Base-by-base conservation (phyloP, 2,797 vertebrate genomes). In the Chrysocyon brachyurus region DNA sequence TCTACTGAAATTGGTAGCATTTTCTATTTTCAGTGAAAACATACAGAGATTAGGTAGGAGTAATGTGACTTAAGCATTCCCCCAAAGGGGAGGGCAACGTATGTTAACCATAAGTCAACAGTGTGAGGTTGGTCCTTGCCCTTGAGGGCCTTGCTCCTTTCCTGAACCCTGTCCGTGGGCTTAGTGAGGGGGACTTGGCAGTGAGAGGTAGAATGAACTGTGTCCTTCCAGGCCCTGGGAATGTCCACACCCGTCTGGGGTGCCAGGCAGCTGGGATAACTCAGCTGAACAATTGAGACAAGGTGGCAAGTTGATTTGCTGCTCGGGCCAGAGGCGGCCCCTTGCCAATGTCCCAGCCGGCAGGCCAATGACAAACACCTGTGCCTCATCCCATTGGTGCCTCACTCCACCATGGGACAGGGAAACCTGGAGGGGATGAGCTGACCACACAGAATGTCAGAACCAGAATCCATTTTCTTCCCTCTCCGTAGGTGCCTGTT, bases 1-100 rank as follows among this genome's bases (percentile, higher is more conserved):
- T 85, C 54, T 59, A 12, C 66, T 70, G 83, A 94, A 31, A 57
- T 6, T n/a, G 12, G 33, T 83, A 61, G 56, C 78, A 26, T 73
- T 86, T 79, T 90, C 28, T n/a, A 12, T 59, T 81, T 95, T 83
- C 46, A 33, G n/a, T 9, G 91, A 49, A 96, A 94, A 89, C 57
- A 91, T 17, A 12, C 0, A 82, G 31, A 73, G 17, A 61, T 91
- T 57, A 54, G 66, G 91, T 57, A 54, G 66, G 91, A 96, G 77
- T 82, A 73, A 77, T 1, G 17, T 19, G 56, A 75, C 31, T 86
- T 73, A 73, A 81, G 40, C 28, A 19, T 95, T 94, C 66, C n/a
- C 33, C 68, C 52, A 24, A 40, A 68, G 10, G 57, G 17, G 33
- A 36, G n/a, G 56, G 24, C 17, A 36, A 40, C 16, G 12, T 57